Percentiles rank a stretch among this genome's conserved stretches.
phyloP scores from a whole-genome alignment of 2,113 vertebrate species.

The Atherinomorus stipes region DNA sequence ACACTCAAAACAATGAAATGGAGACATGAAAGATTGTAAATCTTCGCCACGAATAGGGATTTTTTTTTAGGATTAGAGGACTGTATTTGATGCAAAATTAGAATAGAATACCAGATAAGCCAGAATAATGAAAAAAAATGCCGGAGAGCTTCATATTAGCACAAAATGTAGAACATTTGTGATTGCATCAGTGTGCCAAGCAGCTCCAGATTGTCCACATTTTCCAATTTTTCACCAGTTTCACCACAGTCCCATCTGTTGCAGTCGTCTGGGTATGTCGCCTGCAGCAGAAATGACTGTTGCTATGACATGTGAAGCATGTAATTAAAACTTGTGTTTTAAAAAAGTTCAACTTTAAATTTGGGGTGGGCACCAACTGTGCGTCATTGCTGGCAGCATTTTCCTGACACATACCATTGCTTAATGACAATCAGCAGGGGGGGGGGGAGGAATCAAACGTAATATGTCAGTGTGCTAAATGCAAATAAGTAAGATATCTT shows the following conservation, averaged over 20 bases:
- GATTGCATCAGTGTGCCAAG: background rate
- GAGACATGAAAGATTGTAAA: background rate
- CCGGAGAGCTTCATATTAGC: background rate
- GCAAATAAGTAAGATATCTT: background rate
- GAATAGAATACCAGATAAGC: constrained; percentile 1
- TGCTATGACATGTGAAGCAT: constrained; percentile 47
- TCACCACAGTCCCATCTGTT: constrained; percentile 50
- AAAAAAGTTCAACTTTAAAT: constrained; percentile 23
- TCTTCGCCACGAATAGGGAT: background rate
- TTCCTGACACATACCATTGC: constrained; percentile 10
- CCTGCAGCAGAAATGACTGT: constrained; percentile 51
- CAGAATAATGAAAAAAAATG: constrained; percentile 8
- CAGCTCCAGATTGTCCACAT: constrained; percentile 35
- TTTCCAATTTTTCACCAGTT: constrained; percentile 43
- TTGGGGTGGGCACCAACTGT: constrained; percentile 24
- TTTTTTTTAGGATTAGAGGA: background rate
- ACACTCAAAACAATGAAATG: background rate
- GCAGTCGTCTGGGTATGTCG: constrained; percentile 31
- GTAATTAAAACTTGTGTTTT: constrained; percentile 39
- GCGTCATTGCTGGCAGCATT: constrained; percentile 14
- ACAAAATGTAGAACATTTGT: constrained; percentile 10
- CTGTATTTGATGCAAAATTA: constrained; percentile 3
- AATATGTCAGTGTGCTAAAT: constrained; percentile 3
- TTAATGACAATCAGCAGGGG: constrained; percentile 23
- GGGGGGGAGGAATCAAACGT: constrained; percentile 18